Evolutionary conservation across 2,113 vertebrate species (phyloP).

Genomic region (Shinisaurus crocodilurus): DNA sequence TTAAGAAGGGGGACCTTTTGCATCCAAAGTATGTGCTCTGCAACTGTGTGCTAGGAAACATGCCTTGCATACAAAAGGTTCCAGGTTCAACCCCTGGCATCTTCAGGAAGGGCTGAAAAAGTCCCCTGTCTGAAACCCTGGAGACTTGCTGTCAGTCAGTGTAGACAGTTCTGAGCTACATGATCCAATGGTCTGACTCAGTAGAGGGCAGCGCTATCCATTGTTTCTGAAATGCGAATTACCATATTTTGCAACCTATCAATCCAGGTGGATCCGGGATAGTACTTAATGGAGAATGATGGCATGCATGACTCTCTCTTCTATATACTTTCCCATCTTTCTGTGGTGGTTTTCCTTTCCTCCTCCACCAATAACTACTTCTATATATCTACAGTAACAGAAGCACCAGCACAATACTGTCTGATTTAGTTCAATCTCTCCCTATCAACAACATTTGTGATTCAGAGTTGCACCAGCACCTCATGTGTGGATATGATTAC

Average conservation of each 20-base stretch:
- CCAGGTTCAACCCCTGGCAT: not conserved
- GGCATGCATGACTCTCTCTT: not conserved
- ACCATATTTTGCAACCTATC: not conserved
- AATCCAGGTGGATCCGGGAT: not conserved
- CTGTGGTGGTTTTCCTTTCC: not conserved
- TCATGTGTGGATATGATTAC: not conserved
- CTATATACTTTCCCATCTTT: not conserved
- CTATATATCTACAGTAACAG: not conserved
- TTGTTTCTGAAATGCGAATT: no score
- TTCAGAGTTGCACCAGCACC: not conserved
- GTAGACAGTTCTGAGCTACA: not conserved
- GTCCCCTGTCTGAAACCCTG: not conserved
- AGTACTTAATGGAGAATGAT: not conserved
- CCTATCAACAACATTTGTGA: not conserved
- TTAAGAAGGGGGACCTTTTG: not conserved
- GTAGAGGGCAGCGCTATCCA: not conserved
- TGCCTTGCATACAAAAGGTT: not conserved
- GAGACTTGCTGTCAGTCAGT: not conserved
- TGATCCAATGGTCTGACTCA: not conserved
- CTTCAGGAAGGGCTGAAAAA: not conserved
- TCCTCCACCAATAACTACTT: not conserved
- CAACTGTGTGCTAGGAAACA: not conserved
- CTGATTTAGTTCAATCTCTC: no score
- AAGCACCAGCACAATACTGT: not conserved
- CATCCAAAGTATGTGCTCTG: not conserved